Evolutionary conservation across 2,888 invertebrate species (phyloP).

Genomic region (Pyrgus malvae): DNA sequence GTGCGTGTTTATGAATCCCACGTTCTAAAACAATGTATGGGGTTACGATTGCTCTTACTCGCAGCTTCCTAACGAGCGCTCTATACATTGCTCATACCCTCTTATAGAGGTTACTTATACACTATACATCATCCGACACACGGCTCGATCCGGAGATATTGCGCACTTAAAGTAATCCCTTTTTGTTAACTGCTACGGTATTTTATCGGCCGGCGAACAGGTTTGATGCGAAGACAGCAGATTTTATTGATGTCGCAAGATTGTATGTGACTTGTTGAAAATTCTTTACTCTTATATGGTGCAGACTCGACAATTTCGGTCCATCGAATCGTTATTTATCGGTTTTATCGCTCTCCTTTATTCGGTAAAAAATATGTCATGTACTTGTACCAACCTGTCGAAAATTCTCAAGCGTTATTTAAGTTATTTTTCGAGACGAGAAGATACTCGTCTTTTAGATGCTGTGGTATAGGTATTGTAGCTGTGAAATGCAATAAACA

Average conservation of each 20-base stretch:
- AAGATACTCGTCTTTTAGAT: no score
- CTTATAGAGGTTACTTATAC: slow-evolving; percentile 48
- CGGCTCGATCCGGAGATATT: slow-evolving; percentile 8
- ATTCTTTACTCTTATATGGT: background rate
- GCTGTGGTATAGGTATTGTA: no score
- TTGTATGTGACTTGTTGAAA: slow-evolving; percentile 2
- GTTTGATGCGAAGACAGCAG: slow-evolving; percentile 2
- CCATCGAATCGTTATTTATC: no score
- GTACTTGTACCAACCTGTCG: no score
- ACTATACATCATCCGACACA: slow-evolving; percentile 41
- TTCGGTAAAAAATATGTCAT: no score
- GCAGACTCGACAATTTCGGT: background rate
- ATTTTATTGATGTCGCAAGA: slow-evolving; percentile 8
- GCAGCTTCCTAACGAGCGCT: no score
- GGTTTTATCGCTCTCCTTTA: background rate
- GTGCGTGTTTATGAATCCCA: no score
- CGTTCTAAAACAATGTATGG: no score
- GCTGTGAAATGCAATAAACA: slow-evolving; percentile 8
- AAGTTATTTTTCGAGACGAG: no score
- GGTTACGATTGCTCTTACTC: no score
- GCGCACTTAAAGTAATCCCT: slow-evolving; percentile 17
- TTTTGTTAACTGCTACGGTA: slow-evolving; percentile 18
- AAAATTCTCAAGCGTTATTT: no score
- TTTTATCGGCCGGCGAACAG: slow-evolving; percentile 2
- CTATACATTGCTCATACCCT: no score